Percentiles rank a stretch among this genome's conserved stretches.
These are phyloP conservation scores for Pachycephus smyrnensis DNA, from an alignment of 2,888 invertebrate genomes.

Conservation along the genomic window DNA sequence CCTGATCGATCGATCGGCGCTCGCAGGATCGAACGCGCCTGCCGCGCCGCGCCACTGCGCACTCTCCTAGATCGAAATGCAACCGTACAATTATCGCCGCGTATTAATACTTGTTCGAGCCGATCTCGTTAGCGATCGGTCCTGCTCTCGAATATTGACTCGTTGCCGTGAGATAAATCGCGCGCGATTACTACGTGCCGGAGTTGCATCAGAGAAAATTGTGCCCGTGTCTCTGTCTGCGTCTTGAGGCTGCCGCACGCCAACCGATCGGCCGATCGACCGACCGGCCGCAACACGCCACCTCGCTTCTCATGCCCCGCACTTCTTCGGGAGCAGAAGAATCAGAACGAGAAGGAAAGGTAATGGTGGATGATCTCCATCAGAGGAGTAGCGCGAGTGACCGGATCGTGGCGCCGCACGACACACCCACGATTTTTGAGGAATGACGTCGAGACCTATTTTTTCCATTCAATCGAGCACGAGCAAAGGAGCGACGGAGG, in stretches of 20 bases:
- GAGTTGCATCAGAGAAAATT: conserved; percentile 13
- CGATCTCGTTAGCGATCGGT: conserved; percentile 31
- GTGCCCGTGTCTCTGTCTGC: background rate
- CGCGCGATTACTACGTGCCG: conserved; percentile 6
- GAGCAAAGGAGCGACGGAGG: too few species aligned
- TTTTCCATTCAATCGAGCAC: too few species aligned
- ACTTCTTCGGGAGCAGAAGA: too few species aligned
- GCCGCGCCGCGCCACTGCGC: conserved; percentile 17
- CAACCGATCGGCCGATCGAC: background rate
- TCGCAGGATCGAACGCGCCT: conserved; percentile 34
- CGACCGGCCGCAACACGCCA: too few species aligned
- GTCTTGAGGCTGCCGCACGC: background rate
- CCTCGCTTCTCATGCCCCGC: too few species aligned
- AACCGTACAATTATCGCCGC: conserved; percentile 51
- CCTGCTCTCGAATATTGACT: conserved; percentile 49
- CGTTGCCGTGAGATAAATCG: conserved; percentile 31
- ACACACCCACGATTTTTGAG: too few species aligned
- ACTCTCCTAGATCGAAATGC: conserved; percentile 35
- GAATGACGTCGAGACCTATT: too few species aligned
- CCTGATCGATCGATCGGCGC: conserved; percentile 32
- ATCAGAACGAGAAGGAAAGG: too few species aligned
- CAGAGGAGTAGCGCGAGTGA: too few species aligned
- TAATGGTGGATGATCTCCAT: too few species aligned
- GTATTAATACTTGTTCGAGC: conserved; percentile 36
- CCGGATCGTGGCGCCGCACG: too few species aligned